A percentile compares a stretch with the other conserved stretches of the same genome.
phyloP scores from a whole-genome alignment of 2,797 vertebrate genomes.

The Gastrophryne carolinensis region DNA sequence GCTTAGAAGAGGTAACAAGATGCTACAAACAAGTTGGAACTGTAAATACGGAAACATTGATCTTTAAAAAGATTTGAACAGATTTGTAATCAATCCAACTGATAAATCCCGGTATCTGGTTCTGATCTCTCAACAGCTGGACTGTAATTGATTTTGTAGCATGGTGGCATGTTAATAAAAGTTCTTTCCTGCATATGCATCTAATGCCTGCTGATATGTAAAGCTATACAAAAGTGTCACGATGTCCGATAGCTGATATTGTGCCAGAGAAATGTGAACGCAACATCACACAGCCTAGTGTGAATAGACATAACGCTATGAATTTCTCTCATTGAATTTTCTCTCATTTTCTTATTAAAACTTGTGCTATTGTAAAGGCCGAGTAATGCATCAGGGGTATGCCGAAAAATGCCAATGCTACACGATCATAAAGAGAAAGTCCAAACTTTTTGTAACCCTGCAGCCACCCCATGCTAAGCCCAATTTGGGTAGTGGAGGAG shows the following conservation, averaged over 20 bases:
- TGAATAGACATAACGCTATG: too few species aligned
- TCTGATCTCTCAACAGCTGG: constrained; percentile 13
- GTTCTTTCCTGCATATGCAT: not conserved
- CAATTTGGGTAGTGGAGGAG: too few species aligned
- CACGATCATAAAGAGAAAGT: too few species aligned
- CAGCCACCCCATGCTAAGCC: too few species aligned
- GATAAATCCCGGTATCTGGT: not conserved
- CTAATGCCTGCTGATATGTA: not conserved
- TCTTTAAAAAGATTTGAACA: not conserved
- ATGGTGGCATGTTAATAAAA: not conserved
- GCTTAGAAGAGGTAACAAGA: not conserved
- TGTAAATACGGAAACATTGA: not conserved
- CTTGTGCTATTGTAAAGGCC: too few species aligned
- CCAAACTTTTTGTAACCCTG: too few species aligned
- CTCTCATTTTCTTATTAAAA: too few species aligned
- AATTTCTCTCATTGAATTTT: too few species aligned
- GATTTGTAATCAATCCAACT: not conserved
- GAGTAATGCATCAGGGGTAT: too few species aligned
- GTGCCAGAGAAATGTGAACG: constrained; percentile 6
- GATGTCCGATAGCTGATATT: not conserved
- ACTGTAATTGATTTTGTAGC: not conserved
- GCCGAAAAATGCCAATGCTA: too few species aligned
- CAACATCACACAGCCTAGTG: too few species aligned
- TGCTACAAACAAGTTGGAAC: not conserved
- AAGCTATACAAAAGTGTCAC: not conserved